Base-by-base conservation (phyloP, 2,113 vertebrate genomes). In the Marcusenius ussheri region DNA sequence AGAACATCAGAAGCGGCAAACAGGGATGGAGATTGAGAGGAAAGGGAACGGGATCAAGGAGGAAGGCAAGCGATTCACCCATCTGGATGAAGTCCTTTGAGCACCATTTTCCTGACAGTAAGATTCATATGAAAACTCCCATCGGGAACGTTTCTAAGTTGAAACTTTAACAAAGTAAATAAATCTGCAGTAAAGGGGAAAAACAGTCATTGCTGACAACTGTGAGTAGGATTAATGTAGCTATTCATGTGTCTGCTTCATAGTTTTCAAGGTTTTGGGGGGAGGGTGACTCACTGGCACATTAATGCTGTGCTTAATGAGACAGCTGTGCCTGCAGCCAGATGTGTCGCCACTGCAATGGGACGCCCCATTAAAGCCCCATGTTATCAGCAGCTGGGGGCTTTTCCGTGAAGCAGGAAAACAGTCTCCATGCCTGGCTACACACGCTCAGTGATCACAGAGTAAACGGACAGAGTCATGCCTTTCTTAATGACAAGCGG, bases 231-330 rank as follows among this genome's bases (percentile, higher is more conserved):
- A 80, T 80, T 80, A 35, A 80, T 80, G 35, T 80, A 19, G 35
- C 35, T 42, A 42, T 80, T 42, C 62, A 13, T 31, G 27, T 31
- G 27, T 27, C 62, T 70, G 62, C 62, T 31, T 13, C 15, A 80
- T 19, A 5, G 74, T 39, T 80, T 80, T 39, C 17, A 15, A 42
- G 74, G 74, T 42, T 80, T 77, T 31, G 6, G 50, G 62, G 53
- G 49, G 27, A 84, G 53, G 87, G 47, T 47, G 85, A 83, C 49
- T 89, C 88, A 80, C 47, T 92, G 89, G 89, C 90, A 88, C 87
- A 49, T 91, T 89, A 90, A 90, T 53, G 87, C 87, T 58, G 0
- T 47, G 86, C 62, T 92, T 89, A 92, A 92, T 89, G 77, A 77
- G 66, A 31, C 31, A 89, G 87, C 15, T n/a, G 66, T 88, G 91